Evolutionary conservation across 2,888 invertebrate genomes (phyloP), one percentile per base, ranked within the genome.

Genomic region (Nemoura dubitans): DNA sequence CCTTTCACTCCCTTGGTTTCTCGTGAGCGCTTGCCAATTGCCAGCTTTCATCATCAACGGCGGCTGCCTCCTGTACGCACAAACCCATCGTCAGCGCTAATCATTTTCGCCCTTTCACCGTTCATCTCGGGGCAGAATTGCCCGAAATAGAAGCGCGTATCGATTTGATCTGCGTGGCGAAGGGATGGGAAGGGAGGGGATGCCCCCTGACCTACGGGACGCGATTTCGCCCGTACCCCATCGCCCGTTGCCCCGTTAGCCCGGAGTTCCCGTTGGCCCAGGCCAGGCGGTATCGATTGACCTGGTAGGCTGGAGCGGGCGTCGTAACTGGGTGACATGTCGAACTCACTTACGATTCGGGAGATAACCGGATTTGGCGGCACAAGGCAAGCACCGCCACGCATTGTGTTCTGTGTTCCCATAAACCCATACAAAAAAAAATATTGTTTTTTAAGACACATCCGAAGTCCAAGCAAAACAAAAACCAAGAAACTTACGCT

Each of bases 131-230:
- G 36, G 36, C 36, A 6, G 10, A 36, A 36, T 3, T 6, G 36
- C 10, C 36, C 3, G 5, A 36, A 36, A 36, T 36, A 36, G 36
- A 36, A 7, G 14, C 21, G 14, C 3, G 16, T 21, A 7, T 59
- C 21, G 59, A 21, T 59, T 59, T 21, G 10, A 7, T 16, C 59
- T 10, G 21, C 59, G 3, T 36, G 36, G 36, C 10, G 5, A 10
- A 3, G 36, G 36, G 5, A 36, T 36, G 3, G 36, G 21, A 10
- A 21, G 59, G 59, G 59, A 16, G 5, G 81, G 14, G 28, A 28
- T 28, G 84, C 43, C 84, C 84, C 84, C 84, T 84, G 84, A 84
- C 84, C 84, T 84, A 83, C 59, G 10, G 83, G 2, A 25, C 28
- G n/a, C 3, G 83, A 21, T 25, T 6, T 26, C 21, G 29, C 30